A percentile compares a stretch with the other conserved stretches of the same genome.
Conservation (phyloP, 2,797 vertebrate species). For the Sandelia bainsii region DNA sequence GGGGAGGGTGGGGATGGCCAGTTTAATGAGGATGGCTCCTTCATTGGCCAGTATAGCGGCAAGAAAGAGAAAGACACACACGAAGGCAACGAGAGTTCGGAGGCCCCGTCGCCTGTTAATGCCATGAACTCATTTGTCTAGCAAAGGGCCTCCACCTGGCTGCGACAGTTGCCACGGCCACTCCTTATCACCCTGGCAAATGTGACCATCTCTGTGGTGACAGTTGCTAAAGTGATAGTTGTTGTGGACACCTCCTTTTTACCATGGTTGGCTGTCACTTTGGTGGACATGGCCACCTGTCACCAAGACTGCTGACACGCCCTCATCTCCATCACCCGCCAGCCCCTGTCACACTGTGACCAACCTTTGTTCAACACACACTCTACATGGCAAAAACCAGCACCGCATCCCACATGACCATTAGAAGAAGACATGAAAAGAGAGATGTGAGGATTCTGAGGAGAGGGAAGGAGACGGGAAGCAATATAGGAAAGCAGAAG, state of each 20-base stretch:
- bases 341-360: conserved; percentile 69
- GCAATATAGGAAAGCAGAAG: conserved; percentile 70
- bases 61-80: conserved; percentile 98
- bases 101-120: conserved; percentile 98
- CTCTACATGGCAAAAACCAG: conserved; percentile 32
- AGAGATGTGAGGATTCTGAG: conserved; percentile 43
- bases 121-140: conserved; percentile 99
- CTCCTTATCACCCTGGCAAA: conserved; percentile 66
- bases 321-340: conserved; percentile 68
- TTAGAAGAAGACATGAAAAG: conserved; percentile 40
- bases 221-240: conserved; percentile 63
- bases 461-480: conserved; percentile 57
- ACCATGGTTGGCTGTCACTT: conserved; percentile 54
- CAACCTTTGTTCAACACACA: conserved; percentile 46
- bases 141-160: conserved; percentile 35
- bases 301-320: conserved; percentile 65
- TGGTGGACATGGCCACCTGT: conserved; percentile 57
- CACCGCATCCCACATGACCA: conserved; percentile 28
- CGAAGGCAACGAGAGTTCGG: conserved; percentile 98
- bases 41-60: conserved; percentile 98
- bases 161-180: conserved; percentile 34
- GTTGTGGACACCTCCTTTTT: conserved; percentile 50
- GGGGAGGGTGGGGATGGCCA: conserved; percentile 99
- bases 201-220: conserved; percentile 62
- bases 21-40: conserved; percentile 98